Percentiles rank a stretch among this genome's conserved stretches.
These are phyloP conservation scores for Spinus olivaceus DNA, from an alignment of 2,797 vertebrate genomes.

Conservation along the genomic window DNA sequence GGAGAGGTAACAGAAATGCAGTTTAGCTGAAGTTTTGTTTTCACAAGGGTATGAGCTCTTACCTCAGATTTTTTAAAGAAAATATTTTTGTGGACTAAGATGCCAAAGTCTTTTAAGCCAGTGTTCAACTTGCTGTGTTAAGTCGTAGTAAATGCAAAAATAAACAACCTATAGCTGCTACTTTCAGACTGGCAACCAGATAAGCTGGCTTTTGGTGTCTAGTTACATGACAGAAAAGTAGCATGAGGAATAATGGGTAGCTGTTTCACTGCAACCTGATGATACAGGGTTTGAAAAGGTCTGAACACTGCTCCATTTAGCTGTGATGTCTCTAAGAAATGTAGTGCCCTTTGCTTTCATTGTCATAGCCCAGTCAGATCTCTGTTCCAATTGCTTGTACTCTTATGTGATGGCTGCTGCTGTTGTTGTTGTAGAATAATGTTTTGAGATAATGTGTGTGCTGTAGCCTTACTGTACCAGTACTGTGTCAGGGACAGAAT, in stretches of 20 bases:
- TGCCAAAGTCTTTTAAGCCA: neutral
- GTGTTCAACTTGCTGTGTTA: neutral
- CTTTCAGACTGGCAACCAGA: neutral
- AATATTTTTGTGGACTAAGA: neutral
- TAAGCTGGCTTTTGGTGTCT: neutral
- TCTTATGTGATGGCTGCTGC: neutral
- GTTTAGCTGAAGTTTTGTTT: neutral
- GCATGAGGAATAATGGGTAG: constrained; percentile 9
- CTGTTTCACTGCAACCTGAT: constrained; percentile 52
- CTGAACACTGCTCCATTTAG: constrained; percentile 35
- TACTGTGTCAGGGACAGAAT: neutral
- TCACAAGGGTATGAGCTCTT: neutral
- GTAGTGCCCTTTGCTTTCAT: neutral
- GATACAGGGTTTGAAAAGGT: constrained; percentile 25
- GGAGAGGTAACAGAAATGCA: neutral
- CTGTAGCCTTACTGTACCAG: neutral
- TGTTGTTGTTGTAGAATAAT: constrained; percentile 3
- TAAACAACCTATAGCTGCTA: neutral
- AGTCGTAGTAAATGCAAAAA: neutral
- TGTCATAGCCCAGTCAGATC: neutral
- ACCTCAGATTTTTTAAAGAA: neutral
- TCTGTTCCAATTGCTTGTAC: constrained; percentile 9
- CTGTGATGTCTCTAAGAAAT: constrained; percentile 9
- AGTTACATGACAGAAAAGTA: constrained; percentile 12
- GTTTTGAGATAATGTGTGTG: neutral